These are phyloP conservation scores for Triplophysa yarkandensis DNA, from an alignment of 2,797 vertebrate species.

Conservation along the genomic window DNA sequence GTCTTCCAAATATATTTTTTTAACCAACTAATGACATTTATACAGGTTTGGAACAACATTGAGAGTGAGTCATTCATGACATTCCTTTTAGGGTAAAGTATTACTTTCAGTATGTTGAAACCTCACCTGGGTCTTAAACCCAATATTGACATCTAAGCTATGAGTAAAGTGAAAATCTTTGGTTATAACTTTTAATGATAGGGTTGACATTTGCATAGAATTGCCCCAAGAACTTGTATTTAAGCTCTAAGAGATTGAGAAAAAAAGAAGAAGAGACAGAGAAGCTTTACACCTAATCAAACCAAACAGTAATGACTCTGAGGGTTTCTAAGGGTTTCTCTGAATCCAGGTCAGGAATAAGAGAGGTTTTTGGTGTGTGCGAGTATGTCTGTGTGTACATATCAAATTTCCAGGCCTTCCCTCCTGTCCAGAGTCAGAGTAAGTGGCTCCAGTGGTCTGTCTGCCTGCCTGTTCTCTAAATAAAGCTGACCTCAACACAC, in stretches of 20 bases:
- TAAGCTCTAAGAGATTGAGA: not conserved
- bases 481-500: conserved; percentile 78
- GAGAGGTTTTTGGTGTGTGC: conserved; percentile 21
- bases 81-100: too few relatives aligned
- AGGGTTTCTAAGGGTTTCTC: conserved; percentile 15
- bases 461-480: conserved; percentile 78
- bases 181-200: too few relatives aligned
- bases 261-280: not conserved
- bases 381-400: conserved; percentile 13
- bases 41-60: too few relatives aligned
- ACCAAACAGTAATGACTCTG: conserved; percentile 9
- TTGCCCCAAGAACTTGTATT: not conserved
- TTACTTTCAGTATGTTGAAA: too few relatives aligned
- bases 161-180: too few relatives aligned
- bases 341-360: conserved; percentile 41
- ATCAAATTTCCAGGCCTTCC: conserved; percentile 37
- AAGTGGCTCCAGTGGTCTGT: conserved; percentile 72
- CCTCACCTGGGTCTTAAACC: too few relatives aligned
- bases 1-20: too few relatives aligned
- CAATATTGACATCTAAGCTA: too few relatives aligned
- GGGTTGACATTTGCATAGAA: too few relatives aligned
- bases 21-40: too few relatives aligned
- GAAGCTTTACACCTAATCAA: conserved; percentile 24
- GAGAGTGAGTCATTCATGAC: too few relatives aligned
- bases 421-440: conserved; percentile 32